Evolutionary conservation across 2,113 vertebrate genomes (phyloP), one percentile per base, ranked within the genome.

Genomic region (Thinocorus orbignyianus): DNA sequence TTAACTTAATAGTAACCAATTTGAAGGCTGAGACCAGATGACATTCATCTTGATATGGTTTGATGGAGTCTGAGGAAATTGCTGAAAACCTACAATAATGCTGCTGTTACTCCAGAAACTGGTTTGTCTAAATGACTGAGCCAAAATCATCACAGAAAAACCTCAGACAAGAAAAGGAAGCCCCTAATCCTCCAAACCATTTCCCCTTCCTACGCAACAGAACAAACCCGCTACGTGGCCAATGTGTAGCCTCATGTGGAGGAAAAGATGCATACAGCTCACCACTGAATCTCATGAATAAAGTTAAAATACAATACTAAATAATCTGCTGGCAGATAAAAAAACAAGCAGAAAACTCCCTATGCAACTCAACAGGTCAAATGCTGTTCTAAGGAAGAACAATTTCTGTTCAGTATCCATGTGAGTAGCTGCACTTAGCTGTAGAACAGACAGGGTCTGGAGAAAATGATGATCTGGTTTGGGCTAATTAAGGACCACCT

Each of bases 61-160:
- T 95, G 54, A 65, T 77, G 88, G 49, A 83, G 57, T 58, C 58
- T 51, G 48, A 91, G 73, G 70, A 93, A 94, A 68, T 68, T 48
- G 33, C 85, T 74, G 72, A 80, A 88, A 95, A 41, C 70, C 85
- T 78, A 77, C 62, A 88, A 2, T 86, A 86, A 91, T 42, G 55
- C 68, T 90, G 71, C 68, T 70, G 61, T 81, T 86, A 81, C 76
- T 91, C n/a, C 61, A 90, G 19, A 49, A 87, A 68, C 65, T 13
- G 2, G 19, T 92, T 82, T 92, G 35, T 83, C 79, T 92, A 49
- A 89, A 86, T 42, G 62, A 61, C 66, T 74, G 69, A 90, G 94
- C 84, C 94, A 96, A 93, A 96, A 88, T 51, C 66, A 94, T 84
- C 90, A 71, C 55, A 80, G 83, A 73, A 96, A 96, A 35, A 83